Evolutionary conservation across 2,888 invertebrate genomes (phyloP), one percentile per base, ranked within the genome.

Genomic region (Aradus depressus): DNA sequence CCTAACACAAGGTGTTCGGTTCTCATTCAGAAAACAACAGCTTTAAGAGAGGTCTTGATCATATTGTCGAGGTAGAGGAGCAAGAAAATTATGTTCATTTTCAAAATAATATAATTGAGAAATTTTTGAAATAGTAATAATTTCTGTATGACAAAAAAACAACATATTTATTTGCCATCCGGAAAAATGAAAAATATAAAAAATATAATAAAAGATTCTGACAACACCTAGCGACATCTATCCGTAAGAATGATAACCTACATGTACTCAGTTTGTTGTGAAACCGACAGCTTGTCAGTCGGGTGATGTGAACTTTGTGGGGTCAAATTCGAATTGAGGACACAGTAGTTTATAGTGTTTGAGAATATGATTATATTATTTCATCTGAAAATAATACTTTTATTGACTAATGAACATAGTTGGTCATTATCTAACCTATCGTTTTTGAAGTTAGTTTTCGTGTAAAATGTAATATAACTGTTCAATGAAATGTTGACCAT

Each of bases 1-100:
- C 16, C 44, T 37, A 38, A 39, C 16, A 49, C 41, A 35, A 22
- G 25, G 19, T 21, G 23, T 22, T 49, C 49, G 39, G 49, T 37
- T 49, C 42, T 22, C 47, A 47, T 47, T 47, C 47, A 47, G 37
- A 37, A 47, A 47, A 49, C 49, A 49, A 49, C 49, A 49, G 49
- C 49, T 49, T 49, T 39, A 19, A 14, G 6, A 19, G 47, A 22
- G 19, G 22, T 22, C 37, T 47, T 26, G 47, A 47, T 47, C 47
- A 12, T 26, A n/a, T n/a, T n/a, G n/a, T n/a, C n/a, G 3, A 23
- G 21, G 19, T 21, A 34, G 21, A 3, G 25, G 35, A 12, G 25
- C 21, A 14, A 28, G 21, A 25, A 32, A 39, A 23, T 44, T 22
- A 18, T 35, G 25, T 34, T 21, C 23, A 35, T 26, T 19, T 3